Conservation (phyloP, 2,113 vertebrate species). For the Romanogobio albipinnatus region DNA sequence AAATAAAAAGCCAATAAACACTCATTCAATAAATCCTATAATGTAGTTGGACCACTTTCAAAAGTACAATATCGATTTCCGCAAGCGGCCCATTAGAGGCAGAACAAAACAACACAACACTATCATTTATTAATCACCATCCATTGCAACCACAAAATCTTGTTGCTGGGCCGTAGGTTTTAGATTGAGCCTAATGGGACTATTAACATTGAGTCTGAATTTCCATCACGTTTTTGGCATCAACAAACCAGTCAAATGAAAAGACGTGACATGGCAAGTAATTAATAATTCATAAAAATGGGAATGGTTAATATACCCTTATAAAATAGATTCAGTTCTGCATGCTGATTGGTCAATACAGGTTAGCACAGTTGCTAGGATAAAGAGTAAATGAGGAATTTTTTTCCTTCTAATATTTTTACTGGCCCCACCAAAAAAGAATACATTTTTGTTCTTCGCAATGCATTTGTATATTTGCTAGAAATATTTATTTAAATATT, state of each 20-base stretch:
- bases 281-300: not conserved
- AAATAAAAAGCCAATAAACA: slow-evolving; percentile 15
- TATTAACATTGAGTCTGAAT: not conserved
- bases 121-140: not conserved
- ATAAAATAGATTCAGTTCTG: not conserved
- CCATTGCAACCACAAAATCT: not conserved
- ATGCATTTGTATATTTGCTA: too few species aligned
- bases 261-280: not conserved
- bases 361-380: too few species aligned
- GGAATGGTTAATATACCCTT: not conserved
- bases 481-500: too few species aligned
- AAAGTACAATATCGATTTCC: not conserved
- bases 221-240: not conserved
- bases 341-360: not conserved
- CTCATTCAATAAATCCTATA: slow-evolving; percentile 8
- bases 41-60: not conserved
- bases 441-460: too few species aligned
- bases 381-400: too few species aligned
- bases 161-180: not conserved
- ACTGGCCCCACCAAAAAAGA: too few species aligned
- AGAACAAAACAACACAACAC: slow-evolving; percentile 16
- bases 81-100: not conserved
- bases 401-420: too few species aligned
- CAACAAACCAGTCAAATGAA: not conserved
- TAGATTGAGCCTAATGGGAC: not conserved